Base-by-base conservation (phyloP, 2,888 invertebrate species). In the Allolobophora icterica region DNA sequence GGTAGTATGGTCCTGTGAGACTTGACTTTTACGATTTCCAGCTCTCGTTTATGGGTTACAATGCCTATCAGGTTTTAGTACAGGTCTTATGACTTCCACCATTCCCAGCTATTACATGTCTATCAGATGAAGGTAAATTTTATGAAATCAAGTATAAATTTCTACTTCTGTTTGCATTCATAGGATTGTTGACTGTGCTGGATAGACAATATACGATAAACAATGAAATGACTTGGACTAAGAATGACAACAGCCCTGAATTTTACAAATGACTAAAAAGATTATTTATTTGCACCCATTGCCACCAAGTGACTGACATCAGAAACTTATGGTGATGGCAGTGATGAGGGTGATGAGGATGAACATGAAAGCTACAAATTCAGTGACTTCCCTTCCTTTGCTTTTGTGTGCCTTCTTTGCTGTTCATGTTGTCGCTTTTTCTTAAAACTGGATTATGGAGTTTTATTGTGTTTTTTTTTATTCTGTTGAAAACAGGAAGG, bases 401-500 rank as follows among this genome's bases (percentile, higher is more conserved):
- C 52, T 52, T 24, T 30, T 71, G 30, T n/a, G 8, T 71, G 30
- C 15, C 71, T n/a, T 8, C 2, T 21, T 33, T 2, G 5, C 38
- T 34, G 11, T 89, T 33, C 15, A 15, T 89, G 11, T 38, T 89
- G n/a, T 89, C 89, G 6, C 38, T 19, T 89, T 3, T 38, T 34
- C 40, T 89, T 89, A 34, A 89, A 89, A 34, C 38, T 38, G 30
- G 40, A 38, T 34, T 34, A 89, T 24, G 21, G 11, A 15, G 89
- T 19, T 87, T 34, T 87, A 30, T 21, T 24, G 24, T 5, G n/a
- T 71, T 8, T n/a, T n/a, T 17, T n/a, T 30, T 2, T 71, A 71
- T 71, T n/a, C n/a, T 71, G 30, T 71, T 71, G 71, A 71, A 71
- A 94, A 19, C 92, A 95, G 95, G 97, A 98, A 94, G 98, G 96